A percentile compares a stretch with the other conserved stretches of the same genome.
These are phyloP conservation scores for Pseudomyrmex gracilis DNA, from an alignment of 1,140 invertebrate species.

Conservation along the genomic window DNA sequence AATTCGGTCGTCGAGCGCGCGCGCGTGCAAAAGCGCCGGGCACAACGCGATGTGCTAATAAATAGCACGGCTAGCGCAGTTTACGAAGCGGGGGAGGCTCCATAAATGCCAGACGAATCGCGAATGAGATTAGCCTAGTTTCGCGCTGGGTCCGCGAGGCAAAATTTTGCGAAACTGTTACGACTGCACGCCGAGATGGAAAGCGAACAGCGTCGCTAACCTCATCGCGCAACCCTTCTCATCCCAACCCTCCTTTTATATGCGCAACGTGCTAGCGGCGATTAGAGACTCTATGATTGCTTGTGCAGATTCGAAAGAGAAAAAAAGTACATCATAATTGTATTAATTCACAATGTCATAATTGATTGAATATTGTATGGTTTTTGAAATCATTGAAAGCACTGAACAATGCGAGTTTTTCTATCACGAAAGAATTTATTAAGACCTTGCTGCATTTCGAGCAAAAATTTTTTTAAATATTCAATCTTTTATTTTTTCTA, in stretches of 20 bases:
- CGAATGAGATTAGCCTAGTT: constrained; percentile 68
- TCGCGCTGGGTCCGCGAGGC: constrained; percentile 22
- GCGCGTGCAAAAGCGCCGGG: background rate
- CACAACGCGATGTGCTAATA: constrained; percentile 48
- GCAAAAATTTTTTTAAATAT: background rate
- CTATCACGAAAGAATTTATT: background rate
- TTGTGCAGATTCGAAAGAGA: background rate
- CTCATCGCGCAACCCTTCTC: background rate
- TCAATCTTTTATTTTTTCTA: background rate
- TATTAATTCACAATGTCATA: background rate
- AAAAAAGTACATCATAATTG: background rate
- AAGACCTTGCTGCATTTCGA: background rate
- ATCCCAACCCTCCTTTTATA: constrained; percentile 3
- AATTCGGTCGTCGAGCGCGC: constrained; percentile 24
- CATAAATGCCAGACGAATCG: constrained; percentile 62
- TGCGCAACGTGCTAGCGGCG: constrained; percentile 7
- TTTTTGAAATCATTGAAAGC: background rate
- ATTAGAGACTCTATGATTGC: constrained; percentile 18
- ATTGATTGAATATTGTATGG: constrained; percentile 14
- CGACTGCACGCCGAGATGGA: constrained; percentile 47
- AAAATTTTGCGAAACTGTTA: constrained; percentile 63
- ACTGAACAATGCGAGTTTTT: background rate
- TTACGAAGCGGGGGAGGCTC: constrained; percentile 48
- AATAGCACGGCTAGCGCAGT: constrained; percentile 44
- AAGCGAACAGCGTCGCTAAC: constrained; percentile 14